These are phyloP conservation scores for Henricia sp. DNA, from an alignment of 53 echinoderm and acorn worm genomes.

Conservation along the genomic window DNA sequence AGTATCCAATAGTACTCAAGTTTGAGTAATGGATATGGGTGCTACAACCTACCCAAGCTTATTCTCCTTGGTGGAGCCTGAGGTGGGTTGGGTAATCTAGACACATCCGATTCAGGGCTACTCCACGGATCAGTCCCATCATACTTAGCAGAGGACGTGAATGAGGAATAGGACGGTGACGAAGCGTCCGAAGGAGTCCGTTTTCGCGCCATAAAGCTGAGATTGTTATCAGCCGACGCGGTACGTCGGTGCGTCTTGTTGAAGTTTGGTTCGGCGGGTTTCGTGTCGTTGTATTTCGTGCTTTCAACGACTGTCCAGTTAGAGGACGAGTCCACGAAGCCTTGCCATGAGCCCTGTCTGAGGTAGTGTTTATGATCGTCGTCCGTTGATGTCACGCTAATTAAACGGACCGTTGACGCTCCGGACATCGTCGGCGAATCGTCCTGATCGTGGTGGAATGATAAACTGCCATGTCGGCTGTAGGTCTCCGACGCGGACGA, in stretches of 20 bases:
- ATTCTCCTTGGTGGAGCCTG: conserved; percentile 82
- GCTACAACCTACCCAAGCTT: conserved; percentile 86
- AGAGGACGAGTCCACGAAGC: conserved; percentile 44
- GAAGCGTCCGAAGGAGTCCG: conserved; percentile 88
- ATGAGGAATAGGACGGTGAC: conserved; percentile 79
- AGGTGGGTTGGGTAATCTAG: conserved; percentile 79
- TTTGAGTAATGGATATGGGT: too few species aligned
- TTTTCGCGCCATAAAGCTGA: conserved; percentile 75
- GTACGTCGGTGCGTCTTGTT: conserved; percentile 82
- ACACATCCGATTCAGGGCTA: conserved; percentile 73
- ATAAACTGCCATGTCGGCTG: conserved; percentile 46
- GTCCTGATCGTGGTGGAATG: conserved; percentile 41
- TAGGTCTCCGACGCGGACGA: conserved; percentile 56
- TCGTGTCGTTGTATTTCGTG: conserved; percentile 48
- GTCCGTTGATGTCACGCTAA: conserved; percentile 40
- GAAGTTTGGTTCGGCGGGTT: neutral
- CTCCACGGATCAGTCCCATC: conserved; percentile 88
- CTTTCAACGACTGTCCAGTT: conserved; percentile 61
- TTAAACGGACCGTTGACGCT: conserved; percentile 69
- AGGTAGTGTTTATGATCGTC: conserved; percentile 54
- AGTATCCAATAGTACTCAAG: too few species aligned
- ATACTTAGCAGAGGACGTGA: conserved; percentile 65
- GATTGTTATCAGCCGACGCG: conserved; percentile 86
- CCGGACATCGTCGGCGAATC: conserved; percentile 63
- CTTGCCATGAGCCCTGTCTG: conserved; percentile 61